phyloP scores from a whole-genome alignment of 2,113 vertebrate genomes.

The Ivindomyrus marchei region DNA sequence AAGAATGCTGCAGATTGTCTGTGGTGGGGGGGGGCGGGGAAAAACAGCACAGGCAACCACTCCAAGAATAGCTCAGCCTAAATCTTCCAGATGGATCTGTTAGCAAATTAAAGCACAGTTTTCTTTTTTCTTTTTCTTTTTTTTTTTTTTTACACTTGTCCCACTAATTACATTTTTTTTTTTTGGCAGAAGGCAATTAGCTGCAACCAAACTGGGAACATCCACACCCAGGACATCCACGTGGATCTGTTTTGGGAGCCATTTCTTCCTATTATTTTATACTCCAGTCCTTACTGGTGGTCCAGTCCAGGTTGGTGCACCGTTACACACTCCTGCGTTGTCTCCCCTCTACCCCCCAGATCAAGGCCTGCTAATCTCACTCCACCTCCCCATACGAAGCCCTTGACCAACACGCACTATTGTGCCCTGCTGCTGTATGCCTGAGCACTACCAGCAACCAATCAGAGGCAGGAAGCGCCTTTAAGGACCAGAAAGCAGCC shows the following conservation, averaged over 20 bases:
- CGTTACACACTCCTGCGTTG: not conserved
- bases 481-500: not conserved
- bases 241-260: not conserved
- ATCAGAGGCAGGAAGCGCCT: not conserved
- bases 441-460: not conserved
- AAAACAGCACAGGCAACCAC: not conserved
- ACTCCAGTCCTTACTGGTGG: not conserved
- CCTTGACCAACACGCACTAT: not conserved
- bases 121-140: not conserved
- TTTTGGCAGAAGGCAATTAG: slow-evolving; percentile 7
- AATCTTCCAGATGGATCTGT: slow-evolving; percentile 13
- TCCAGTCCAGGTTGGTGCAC: not conserved
- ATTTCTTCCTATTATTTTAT: not conserved
- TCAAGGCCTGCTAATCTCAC: not conserved
- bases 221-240: not conserved
- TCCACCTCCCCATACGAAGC: not conserved
- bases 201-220: slow-evolving; percentile 10
- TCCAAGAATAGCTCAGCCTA: slow-evolving; percentile 12
- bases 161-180: slow-evolving; percentile 16
- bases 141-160: not conserved
- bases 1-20: not conserved
- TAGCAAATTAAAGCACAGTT: slow-evolving; percentile 10
- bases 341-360: not conserved
- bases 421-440: not conserved
- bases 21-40: not conserved